phyloP scores from a whole-genome alignment of 1,140 invertebrate species.

The Cotesia typhae region DNA sequence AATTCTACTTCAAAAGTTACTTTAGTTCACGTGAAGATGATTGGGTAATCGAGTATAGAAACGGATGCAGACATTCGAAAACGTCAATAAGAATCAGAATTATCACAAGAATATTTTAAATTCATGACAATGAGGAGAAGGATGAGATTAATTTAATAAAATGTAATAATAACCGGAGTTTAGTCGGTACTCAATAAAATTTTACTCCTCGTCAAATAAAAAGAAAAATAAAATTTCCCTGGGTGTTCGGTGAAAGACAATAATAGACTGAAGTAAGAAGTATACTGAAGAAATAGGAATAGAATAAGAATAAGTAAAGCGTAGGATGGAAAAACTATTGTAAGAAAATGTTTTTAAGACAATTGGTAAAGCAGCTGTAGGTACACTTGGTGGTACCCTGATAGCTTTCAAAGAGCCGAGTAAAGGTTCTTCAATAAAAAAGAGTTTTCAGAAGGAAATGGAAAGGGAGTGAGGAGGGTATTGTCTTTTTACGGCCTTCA shows the following conservation, averaged over 20 bases:
- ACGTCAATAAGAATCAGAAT: too few species aligned
- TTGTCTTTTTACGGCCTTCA: slow-evolving; percentile 61
- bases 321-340: slow-evolving; percentile 12
- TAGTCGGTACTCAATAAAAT: too few species aligned
- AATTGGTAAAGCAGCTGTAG: slow-evolving; percentile 20
- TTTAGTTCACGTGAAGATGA: too few species aligned
- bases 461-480: slow-evolving; percentile 52
- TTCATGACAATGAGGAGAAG: too few species aligned
- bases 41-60: too few species aligned
- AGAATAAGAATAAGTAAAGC: neutral
- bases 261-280: slow-evolving; percentile 30
- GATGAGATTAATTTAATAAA: too few species aligned
- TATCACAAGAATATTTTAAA: too few species aligned
- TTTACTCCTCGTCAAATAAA: too few species aligned
- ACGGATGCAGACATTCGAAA: too few species aligned
- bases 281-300: slow-evolving; percentile 39
- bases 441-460: slow-evolving; percentile 20
- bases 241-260: neutral
- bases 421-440: slow-evolving; percentile 28
- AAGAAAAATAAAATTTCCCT: too few species aligned
- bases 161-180: too few species aligned
- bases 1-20: too few species aligned
- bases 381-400: slow-evolving; percentile 27
- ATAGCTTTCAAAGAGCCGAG: slow-evolving; percentile 21
- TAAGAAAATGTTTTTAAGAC: slow-evolving; percentile 16